Percentiles rank a stretch among this genome's conserved stretches.
Conservation (phyloP, 2,113 vertebrate genomes). For the Nycticorax nycticorax region DNA sequence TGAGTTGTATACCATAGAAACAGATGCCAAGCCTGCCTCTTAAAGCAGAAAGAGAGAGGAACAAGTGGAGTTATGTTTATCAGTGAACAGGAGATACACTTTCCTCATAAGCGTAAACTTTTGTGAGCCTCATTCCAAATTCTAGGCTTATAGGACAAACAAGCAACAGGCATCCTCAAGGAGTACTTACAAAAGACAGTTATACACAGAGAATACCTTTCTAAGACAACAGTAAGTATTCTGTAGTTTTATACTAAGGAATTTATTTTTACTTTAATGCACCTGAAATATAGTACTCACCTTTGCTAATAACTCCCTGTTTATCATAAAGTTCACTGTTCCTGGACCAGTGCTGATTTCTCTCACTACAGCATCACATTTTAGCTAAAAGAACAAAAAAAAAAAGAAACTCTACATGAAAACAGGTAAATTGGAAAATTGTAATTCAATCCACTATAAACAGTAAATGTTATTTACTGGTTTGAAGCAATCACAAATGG, state of each 20-base stretch:
- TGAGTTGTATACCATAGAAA: not conserved
- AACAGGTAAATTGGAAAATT: not conserved
- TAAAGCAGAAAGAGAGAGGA: not conserved
- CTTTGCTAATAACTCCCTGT: slow-evolving; percentile 86
- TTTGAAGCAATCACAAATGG: not conserved
- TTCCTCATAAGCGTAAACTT: not conserved
- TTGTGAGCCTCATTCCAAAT: not conserved
- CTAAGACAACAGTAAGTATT: not conserved
- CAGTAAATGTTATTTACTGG: not conserved
- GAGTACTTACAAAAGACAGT: not conserved
- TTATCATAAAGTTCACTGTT: slow-evolving; percentile 86
- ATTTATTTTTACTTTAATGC: not conserved
- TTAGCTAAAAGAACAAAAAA: slow-evolving; percentile 75
- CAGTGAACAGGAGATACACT: not conserved
- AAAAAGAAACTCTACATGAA: not conserved
- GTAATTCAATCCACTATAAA: not conserved
- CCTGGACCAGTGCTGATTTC: slow-evolving; percentile 78
- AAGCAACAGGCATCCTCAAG: not conserved
- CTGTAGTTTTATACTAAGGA: not conserved
- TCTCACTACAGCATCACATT: slow-evolving; percentile 83
- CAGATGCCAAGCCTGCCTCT: not conserved
- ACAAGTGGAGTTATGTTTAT: not conserved
- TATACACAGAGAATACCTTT: not conserved
- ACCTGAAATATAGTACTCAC: slow-evolving; percentile 68
- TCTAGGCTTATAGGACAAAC: not conserved